Evolutionary conservation across 1,140 invertebrate species (phyloP), one percentile per base, ranked within the genome.

Genomic region (Scaptodrosophila lebanonensis): DNA sequence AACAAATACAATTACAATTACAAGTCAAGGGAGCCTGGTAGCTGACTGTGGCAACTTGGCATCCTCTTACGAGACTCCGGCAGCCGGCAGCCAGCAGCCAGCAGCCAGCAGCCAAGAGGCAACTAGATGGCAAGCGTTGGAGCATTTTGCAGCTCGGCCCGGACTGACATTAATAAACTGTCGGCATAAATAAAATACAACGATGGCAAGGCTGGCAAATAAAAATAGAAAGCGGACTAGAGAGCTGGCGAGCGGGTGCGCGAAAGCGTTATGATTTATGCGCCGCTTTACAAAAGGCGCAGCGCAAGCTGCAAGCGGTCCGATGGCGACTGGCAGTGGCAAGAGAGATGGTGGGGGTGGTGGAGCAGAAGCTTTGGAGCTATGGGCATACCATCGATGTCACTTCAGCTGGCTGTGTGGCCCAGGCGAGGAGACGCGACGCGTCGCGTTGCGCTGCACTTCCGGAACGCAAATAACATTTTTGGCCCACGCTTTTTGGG

Each of bases 141-240:
- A 17, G 15, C 16, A n/a, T 35, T 17, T 27, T 52, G 48, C 42
- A 38, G 22, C 30, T 39, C 40, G 47, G 47, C 50, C 15, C 43
- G 38, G 20, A 16, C 51, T 68, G 72, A 71, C 72, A 77, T 79
- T 79, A 73, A 79, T 79, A 79, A 79, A 79, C 73, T 79, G 73
- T 73, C 75, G 65, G 73, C 75, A 79, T 79, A 79, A 79, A 79
- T 79, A 79, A 79, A 79, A 79, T 58, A 54, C 68, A 61, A 77
- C 71, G 39, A 52, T 50, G 6, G 25, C 12, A 54, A 35, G 16
- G 9, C 40, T 30, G 40, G 50, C 57, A 54, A 47, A 53, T 60
- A 60, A 40, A 60, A 61, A 50, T 50, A n/a, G 25, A 13, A 25
- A 20, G 49, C 52, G 35, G 54, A 18, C 42, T 42, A 42, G 61